phyloP scores from a whole-genome alignment of 2,888 invertebrate species.

The Graphium colonna region DNA sequence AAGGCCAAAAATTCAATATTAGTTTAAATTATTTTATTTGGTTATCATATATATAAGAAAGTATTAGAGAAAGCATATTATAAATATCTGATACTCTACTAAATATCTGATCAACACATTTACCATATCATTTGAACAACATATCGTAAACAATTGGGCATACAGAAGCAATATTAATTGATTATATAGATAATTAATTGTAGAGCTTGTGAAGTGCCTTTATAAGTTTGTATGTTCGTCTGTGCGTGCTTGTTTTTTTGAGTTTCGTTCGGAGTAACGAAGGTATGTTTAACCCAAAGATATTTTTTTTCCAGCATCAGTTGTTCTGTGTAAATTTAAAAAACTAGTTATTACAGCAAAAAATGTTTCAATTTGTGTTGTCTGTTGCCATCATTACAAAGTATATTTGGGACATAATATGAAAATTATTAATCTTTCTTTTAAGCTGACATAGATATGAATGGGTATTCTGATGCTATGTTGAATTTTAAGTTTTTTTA shows the following conservation, averaged over 20 bases:
- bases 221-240: conserved; percentile 14
- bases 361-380: background rate
- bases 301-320: too few relatives aligned
- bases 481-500: background rate
- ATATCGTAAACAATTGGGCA: conserved; percentile 6
- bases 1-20: too few relatives aligned
- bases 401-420: background rate
- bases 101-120: too few relatives aligned
- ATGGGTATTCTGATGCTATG: background rate
- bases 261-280: background rate
- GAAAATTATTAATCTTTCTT: background rate
- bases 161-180: conserved; percentile 14
- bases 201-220: conserved; percentile 35
- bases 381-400: background rate
- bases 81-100: too few relatives aligned
- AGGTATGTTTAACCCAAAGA: conserved; percentile 17
- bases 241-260: conserved; percentile 19
- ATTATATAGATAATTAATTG: conserved; percentile 19
- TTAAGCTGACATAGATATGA: too few relatives aligned
- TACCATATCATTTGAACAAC: conserved; percentile 13
- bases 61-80: too few relatives aligned
- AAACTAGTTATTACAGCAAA: too few relatives aligned
- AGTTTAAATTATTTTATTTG: too few relatives aligned
- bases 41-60: too few relatives aligned
- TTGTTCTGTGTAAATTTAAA: too few relatives aligned